Conservation (phyloP, 2,797 vertebrate genomes). For the Champsocephalus esox region DNA sequence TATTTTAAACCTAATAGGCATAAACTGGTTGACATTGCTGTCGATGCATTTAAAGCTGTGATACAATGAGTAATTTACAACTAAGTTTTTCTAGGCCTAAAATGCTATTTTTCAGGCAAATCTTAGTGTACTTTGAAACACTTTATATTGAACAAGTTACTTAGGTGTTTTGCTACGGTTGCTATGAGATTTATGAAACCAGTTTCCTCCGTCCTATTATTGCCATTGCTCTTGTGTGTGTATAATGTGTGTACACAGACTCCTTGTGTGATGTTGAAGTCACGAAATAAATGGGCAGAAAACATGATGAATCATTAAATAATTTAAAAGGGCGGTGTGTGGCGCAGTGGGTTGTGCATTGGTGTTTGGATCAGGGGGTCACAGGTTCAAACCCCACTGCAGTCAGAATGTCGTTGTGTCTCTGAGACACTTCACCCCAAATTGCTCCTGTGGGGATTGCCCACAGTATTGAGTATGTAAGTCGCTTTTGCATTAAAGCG, state of each 20-base stretch:
- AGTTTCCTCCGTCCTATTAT: neutral
- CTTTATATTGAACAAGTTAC: neutral
- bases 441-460: no score
- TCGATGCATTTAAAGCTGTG: neutral
- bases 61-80: neutral
- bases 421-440: no score
- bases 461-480: no score
- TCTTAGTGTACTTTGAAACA: neutral
- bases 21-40: neutral
- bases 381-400: no score
- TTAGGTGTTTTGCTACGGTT: neutral
- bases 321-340: no score
- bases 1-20: neutral
- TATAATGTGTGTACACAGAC: neutral
- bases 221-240: neutral
- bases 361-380: no score
- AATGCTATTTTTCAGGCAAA: neutral
- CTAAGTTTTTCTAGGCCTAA: neutral
- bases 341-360: no score
- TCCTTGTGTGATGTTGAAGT: neutral
- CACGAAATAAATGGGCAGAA: neutral
- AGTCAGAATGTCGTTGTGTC: no score
- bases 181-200: neutral
- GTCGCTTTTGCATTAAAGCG: no score
- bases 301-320: neutral